A percentile compares a stretch with the other conserved stretches of the same genome.
phyloP scores from a whole-genome alignment of 92 coral and sea anemone species.

The Epizoanthus rinbou region DNA sequence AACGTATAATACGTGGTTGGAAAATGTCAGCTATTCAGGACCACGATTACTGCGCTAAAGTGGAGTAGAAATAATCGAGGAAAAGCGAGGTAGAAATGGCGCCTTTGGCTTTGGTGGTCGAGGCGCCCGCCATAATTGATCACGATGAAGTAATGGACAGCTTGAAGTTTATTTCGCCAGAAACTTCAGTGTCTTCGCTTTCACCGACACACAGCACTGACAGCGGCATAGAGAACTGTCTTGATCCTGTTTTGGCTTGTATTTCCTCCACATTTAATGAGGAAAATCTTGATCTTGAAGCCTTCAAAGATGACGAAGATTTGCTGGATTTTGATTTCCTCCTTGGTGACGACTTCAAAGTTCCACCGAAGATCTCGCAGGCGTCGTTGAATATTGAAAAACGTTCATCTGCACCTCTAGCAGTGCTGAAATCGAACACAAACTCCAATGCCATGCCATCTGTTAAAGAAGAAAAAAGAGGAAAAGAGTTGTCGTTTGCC shows the following conservation, averaged over 20 bases:
- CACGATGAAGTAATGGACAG: not conserved
- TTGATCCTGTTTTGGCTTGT: constrained; percentile 58
- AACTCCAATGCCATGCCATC: constrained; percentile 8
- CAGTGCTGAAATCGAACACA: constrained; percentile 28
- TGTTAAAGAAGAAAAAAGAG: not conserved
- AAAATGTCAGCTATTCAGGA: constrained; percentile 52
- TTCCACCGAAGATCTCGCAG: not conserved
- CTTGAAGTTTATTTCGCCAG: constrained; percentile 6
- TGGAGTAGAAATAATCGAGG: constrained; percentile 20
- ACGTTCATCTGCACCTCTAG: not conserved
- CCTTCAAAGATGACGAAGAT: constrained; percentile 49
- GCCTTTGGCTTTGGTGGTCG: constrained; percentile 29
- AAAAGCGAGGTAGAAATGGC: constrained; percentile 30
- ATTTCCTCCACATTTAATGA: constrained; percentile 53
- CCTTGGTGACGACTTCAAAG: constrained; percentile 29
- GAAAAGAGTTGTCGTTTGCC: not conserved
- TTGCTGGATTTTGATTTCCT: constrained; percentile 62
- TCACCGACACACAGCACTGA: constrained; percentile 96
- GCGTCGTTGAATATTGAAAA: not conserved
- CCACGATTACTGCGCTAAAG: constrained; percentile 79
- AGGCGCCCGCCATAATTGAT: constrained; percentile 32
- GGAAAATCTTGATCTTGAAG: constrained; percentile 48
- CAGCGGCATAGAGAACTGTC: constrained; percentile 84
- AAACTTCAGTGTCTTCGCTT: constrained; percentile 47
- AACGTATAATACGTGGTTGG: not conserved